These are phyloP conservation scores for Octodonta nipae DNA, from an alignment of 2,888 invertebrate species.

Conservation along the genomic window DNA sequence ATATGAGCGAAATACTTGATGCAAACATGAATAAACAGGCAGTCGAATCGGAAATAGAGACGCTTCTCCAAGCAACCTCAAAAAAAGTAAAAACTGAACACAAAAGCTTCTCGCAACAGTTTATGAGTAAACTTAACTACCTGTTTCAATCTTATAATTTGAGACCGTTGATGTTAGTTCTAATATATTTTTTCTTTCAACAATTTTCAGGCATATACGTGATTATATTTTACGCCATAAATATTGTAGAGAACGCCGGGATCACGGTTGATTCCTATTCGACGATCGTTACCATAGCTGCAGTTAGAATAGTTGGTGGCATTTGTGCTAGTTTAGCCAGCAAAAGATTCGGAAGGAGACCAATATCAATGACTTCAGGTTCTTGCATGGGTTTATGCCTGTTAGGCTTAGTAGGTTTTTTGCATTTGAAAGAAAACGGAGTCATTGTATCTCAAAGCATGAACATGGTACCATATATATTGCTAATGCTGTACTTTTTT, in stretches of 20 bases:
- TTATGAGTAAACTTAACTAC: slow-evolving; percentile 22
- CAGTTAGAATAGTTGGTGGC: slow-evolving; percentile 36
- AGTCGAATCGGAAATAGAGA: slow-evolving; percentile 25
- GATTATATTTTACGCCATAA: slow-evolving; percentile 43
- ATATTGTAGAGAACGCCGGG: slow-evolving; percentile 38
- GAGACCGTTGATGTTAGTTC: slow-evolving; percentile 38
- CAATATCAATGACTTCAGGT: slow-evolving; percentile 46
- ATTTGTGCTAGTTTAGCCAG: slow-evolving; percentile 36
- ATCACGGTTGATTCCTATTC: slow-evolving; percentile 37
- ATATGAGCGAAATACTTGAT: slow-evolving; percentile 35
- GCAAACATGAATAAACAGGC: slow-evolving; percentile 20
- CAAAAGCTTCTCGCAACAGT: slow-evolving; percentile 16
- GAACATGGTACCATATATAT: slow-evolving; percentile 33
- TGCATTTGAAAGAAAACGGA: slow-evolving; percentile 26
- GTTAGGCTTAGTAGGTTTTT: slow-evolving; percentile 36
- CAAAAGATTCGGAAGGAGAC: slow-evolving; percentile 43
- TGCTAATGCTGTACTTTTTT: slow-evolving; percentile 39
- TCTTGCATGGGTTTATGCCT: slow-evolving; percentile 42
- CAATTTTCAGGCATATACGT: slow-evolving; percentile 45
- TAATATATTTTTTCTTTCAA: slow-evolving; percentile 43
- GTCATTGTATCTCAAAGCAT: slow-evolving; percentile 18
- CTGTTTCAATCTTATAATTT: slow-evolving; percentile 33
- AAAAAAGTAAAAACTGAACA: slow-evolving; percentile 10
- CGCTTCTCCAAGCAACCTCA: slow-evolving; percentile 19
- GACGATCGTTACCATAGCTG: slow-evolving; percentile 40